phyloP scores from a whole-genome alignment of 2,888 invertebrate genomes.

The Oscheius sp. region DNA sequence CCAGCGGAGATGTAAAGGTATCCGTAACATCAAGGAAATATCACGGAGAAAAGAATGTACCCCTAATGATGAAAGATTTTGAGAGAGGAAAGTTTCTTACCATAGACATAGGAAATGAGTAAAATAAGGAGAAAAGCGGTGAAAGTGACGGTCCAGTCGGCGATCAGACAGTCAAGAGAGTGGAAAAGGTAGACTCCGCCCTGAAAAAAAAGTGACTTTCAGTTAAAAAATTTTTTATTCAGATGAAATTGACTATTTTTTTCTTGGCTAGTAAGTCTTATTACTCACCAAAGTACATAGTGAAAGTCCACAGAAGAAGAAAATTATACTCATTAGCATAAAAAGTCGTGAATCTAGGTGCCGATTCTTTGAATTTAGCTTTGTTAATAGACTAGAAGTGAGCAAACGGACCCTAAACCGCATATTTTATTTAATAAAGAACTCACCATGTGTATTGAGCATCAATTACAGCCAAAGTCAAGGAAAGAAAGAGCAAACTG shows the following conservation, averaged over 20 bases:
- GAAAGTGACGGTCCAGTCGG: slow-evolving; percentile 68
- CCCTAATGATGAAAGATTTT: not conserved
- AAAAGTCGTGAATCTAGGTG: slow-evolving; percentile 60
- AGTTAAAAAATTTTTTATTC: not conserved
- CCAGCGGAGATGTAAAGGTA: slow-evolving; percentile 32
- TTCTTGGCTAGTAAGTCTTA: not conserved
- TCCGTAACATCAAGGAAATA: slow-evolving; percentile 54
- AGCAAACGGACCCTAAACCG: slow-evolving; percentile 65
- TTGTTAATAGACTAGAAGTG: slow-evolving; percentile 63
- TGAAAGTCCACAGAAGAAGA: slow-evolving; percentile 66
- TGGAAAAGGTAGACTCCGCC: slow-evolving; percentile 69
- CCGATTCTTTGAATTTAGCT: slow-evolving; percentile 60
- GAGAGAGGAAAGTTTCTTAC: slow-evolving; percentile 23
- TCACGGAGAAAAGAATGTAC: slow-evolving; percentile 64
- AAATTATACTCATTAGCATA: slow-evolving; percentile 55
- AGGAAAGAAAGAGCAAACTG: slow-evolving; percentile 62
- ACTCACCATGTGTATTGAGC: slow-evolving; percentile 55
- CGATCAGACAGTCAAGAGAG: slow-evolving; percentile 67
- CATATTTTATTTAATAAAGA: not conserved
- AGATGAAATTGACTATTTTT: too few species aligned
- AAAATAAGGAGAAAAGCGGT: slow-evolving; percentile 57
- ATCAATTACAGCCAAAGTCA: slow-evolving; percentile 60
- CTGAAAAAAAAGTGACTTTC: slow-evolving; percentile 28
- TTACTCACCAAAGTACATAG: slow-evolving; percentile 58
- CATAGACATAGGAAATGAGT: slow-evolving; percentile 65